Conservation (phyloP, 2,888 invertebrate genomes). For the Cerceris rybyensis region DNA sequence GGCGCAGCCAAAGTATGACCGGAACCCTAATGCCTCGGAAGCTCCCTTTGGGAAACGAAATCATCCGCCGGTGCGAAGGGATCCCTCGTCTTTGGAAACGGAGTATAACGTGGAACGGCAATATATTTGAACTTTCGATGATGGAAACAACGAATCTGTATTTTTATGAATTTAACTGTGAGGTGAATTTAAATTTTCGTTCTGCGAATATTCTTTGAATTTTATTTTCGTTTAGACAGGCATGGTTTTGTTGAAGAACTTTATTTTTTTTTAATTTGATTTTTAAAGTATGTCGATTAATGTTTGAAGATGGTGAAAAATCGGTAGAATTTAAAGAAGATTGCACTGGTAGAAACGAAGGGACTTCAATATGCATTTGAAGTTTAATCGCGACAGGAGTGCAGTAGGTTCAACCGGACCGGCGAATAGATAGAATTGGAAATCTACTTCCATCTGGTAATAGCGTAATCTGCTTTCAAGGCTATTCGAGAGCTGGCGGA, state of each 20-base stretch:
- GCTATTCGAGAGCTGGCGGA: constrained; percentile 49
- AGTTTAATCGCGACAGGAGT: constrained; percentile 24
- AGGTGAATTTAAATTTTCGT: too few species aligned
- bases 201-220: too few species aligned
- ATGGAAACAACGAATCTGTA: too few species aligned
- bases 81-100: constrained; percentile 30
- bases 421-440: constrained; percentile 49
- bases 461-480: constrained; percentile 48
- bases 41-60: constrained; percentile 44
- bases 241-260: too few species aligned
- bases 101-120: not conserved
- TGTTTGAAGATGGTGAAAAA: constrained; percentile 17
- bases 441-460: constrained; percentile 59
- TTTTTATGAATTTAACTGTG: too few species aligned
- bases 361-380: constrained; percentile 38
- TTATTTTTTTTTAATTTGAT: too few species aligned
- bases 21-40: constrained; percentile 54
- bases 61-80: constrained; percentile 34
- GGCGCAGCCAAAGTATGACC: constrained; percentile 60
- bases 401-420: constrained; percentile 21
- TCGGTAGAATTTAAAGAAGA: constrained; percentile 31
- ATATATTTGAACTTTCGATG: not conserved
- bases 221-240: too few species aligned
- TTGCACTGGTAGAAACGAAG: constrained; percentile 26
- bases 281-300: not conserved